Evolutionary conservation across 2,888 invertebrate genomes (phyloP), one percentile per base, ranked within the genome.

Genomic region (Aelia acuminata): DNA sequence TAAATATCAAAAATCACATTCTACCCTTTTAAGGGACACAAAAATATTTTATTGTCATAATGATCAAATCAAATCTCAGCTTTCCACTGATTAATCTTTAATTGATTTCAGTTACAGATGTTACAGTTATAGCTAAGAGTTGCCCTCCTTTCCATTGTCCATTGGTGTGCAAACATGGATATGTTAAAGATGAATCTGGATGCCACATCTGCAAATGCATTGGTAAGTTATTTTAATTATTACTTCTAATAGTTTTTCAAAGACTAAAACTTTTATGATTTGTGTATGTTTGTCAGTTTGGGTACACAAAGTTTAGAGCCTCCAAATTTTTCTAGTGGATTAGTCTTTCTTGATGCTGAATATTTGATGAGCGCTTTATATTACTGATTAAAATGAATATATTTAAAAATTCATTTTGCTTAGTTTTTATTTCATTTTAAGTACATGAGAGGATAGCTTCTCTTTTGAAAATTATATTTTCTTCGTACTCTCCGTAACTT

Each of bases 141-240:
- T 94, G 94, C 91, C 94, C 94, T 11, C 91, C 94, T 89, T 91
- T 92, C 50, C 91, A 92, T 86, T 95, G 95, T 92, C 92, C 92
- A 90, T 94, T 94, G 91, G 92, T 92, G 75, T 94, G 94, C 91
- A 92, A 92, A 35, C 93, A 94, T 91, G 95, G 94, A n/a, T 93
- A 93, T 91, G 91, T 92, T 88, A 91, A 91, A 86, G 93, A 94
- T 91, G 92, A 92, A 80, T 91, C 92, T 88, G 93, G 93, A 20
- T 94, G 94, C 91, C 92, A 92, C 31, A 91, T 93, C 50, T 94
- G 94, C 92, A 93, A 93, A 88, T 91, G 90, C 88, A 89, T 89
- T 89, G 90, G 90, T 91, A 88, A 90, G 90, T 90, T 26, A 18
- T 20, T 49, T 47, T 43, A 10, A 20, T 84, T 26, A 47, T 48